Base-by-base conservation (phyloP, 2,888 invertebrate species). In the Anodontia alba region DNA sequence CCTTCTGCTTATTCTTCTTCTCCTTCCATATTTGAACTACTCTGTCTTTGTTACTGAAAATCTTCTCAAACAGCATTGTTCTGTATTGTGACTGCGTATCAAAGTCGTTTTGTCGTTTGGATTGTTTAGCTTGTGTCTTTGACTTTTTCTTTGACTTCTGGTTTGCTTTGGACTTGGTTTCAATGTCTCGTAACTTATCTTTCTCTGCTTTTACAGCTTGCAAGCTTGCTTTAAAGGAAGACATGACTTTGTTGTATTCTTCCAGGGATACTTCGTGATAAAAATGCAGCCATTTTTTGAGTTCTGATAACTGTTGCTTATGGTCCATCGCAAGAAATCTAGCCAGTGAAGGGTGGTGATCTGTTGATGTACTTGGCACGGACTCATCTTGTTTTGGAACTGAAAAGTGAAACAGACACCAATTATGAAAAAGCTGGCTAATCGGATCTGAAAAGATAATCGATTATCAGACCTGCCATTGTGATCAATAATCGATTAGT, bases 251-350 rank as follows among this genome's bases (percentile, higher is more conserved):
- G 7, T 74, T 33, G 73, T 88, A 89, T n/a, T 77, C 76, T 38
- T 75, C 78, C 26, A 82, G 78, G 7, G 89, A 88, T 7, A 88
- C 75, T 29, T 85, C 84, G 51, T 83, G 78, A 42, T 86, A 81
- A 43, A 84, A 81, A 33, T 83, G 84, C 1, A 89, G 76, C 85
- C 87, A 85, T 42, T 80, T 81, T 43, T 84, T 82, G 20, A 89
- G 76, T 54, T 89, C 86, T 10, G 70, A 67, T 49, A 87, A 76
- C 57, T 89, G 89, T 26, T 73, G 72, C 5, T 62, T 66, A 0
- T 83, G 73, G 12, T 76, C 68, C 73, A 87, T 51, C 31, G 57
- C 43, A 23, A 82, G 36, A 54, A 89, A 89, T 26, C 70, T 73
- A 17, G 75, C 78, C 8, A 81, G 54, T 17, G 76, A 68, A 26